Base-by-base conservation (phyloP, 2,888 invertebrate genomes). In the Drosophila diplacantha region DNA sequence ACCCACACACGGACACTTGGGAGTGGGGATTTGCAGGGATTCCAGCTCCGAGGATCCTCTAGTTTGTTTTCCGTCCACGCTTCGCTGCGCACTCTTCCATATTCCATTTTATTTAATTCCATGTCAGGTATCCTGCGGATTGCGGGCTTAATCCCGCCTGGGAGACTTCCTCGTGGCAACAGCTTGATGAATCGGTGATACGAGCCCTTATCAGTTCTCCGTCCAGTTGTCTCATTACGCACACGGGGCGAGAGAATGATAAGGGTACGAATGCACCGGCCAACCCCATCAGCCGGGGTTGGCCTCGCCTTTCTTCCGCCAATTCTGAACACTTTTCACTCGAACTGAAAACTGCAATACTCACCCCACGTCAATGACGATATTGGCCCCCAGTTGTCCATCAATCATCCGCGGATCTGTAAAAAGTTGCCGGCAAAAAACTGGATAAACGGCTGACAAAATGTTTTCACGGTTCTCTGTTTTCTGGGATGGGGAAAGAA, bases 201-300 rank as follows among this genome's bases (percentile, higher is more conserved):
- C 93, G 93, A 92, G 95, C 96, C 96, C 96, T 96, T 96, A 96
- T 96, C 96, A 96, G 95, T 96, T 96, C 96, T 96, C 96, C 96
- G 96, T 96, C 96, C 96, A 96, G 96, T 96, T 89, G 93, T 83
- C 55, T 92, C 90, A 86, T 88, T 91, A 90, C 90, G 75, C 76
- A 93, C 92, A 96, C 93, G 94, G 94, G 96, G 94, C 94, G 92
- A 91, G 93, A 93, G 95, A 96, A 95, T 96, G 96, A 96, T 93
- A 96, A 96, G 96, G 96, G 95, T 89, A 89, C 91, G 90, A 89
- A 88, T 88, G 83, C 88, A 88, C 89, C 88, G 85, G 81, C 80
- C 66, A 65, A 75, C 69, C 32, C 44, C 18, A 22, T 16, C 18
- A 0, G 12, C 7, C 37, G 1, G 26, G 32, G 46, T n/a, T 32